Evolutionary conservation across 2,113 vertebrate genomes (phyloP), one percentile per base, ranked within the genome.

Genomic region (Cephalopholis sonnerati): DNA sequence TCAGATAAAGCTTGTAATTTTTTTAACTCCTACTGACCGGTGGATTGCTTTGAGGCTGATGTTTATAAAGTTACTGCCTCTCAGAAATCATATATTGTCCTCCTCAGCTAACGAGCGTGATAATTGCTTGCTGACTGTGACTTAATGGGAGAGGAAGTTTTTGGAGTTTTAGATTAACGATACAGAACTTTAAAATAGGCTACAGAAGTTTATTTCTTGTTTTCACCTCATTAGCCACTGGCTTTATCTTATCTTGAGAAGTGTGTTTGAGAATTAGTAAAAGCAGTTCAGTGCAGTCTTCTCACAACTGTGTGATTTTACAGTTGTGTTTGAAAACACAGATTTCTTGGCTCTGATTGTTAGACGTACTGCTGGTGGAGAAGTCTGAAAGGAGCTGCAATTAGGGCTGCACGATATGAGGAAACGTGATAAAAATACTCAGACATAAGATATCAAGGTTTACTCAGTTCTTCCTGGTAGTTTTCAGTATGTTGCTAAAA

Each of bases 111-210:
- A 55, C 66, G 61, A 74, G 13, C 39, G 53, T 54, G 61, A 66
- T 81, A 73, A 41, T 55, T 79, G 32, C 39, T 50, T 17, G 62
- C 18, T 77, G 55, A 13, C 3, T 73, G 9, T 50, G 53, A 27
- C n/a, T 27, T 29, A 44, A 64, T 51, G 63, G 18, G n/a, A 65
- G 17, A 50, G 36, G 39, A 72, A 1, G 10, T 44, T 76, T 68
- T 82, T 44, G 16, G n/a, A 48, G 62, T 57, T 44, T 55, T 54
- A 25, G 65, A n/a, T 13, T 55, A 44, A 63, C 15, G 10, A 77
- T 22, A 6, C 62, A 68, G 15, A 57, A 29, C 53, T 55, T 74
- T 59, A 1, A 44, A 44, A 44, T 9, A 44, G 11, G 41, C 41
- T 12, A 44, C 41, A 44, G 8, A 44, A 44, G 5, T 18, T 36